Conservation (phyloP, 2,797 vertebrate species). For the Remorina albescens region DNA sequence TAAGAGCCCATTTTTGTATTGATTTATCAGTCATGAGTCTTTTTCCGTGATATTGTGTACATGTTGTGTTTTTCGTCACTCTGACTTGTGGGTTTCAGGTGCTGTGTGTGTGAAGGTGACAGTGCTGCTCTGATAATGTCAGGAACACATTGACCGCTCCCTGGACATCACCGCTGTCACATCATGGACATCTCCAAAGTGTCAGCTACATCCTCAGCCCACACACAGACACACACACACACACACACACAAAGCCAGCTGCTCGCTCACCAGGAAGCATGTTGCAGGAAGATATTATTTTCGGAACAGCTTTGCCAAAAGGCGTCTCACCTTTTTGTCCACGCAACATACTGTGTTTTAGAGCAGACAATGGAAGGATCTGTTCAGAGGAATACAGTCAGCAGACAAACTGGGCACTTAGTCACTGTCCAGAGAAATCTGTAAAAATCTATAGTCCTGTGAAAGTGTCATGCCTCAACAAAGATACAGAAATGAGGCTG, state of each 20-base stretch:
- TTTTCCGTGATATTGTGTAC: not conserved
- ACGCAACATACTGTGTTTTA: not conserved
- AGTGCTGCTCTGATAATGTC: slow-evolving; percentile 65
- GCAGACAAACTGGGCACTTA: slow-evolving; percentile 34
- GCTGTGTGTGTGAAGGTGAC: slow-evolving; percentile 63
- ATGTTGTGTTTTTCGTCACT: slow-evolving; percentile 2
- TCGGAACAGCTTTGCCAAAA: slow-evolving; percentile 19
- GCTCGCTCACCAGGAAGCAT: slow-evolving; percentile 53
- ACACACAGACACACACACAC: slow-evolving; percentile 15
- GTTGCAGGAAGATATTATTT: slow-evolving; percentile 36
- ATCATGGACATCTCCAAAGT: slow-evolving; percentile 61
- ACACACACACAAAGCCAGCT: slow-evolving; percentile 46
- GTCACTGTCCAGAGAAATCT: slow-evolving; percentile 45
- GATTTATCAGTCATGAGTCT: not conserved
- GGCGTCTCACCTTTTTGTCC: slow-evolving; percentile 22
- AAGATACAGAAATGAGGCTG: slow-evolving; percentile 21
- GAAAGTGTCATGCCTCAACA: slow-evolving; percentile 39
- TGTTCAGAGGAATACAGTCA: not conserved
- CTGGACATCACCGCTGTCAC: slow-evolving; percentile 73
- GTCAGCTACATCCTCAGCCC: slow-evolving; percentile 50
- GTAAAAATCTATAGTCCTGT: slow-evolving; percentile 37
- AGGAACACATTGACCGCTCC: slow-evolving; percentile 54
- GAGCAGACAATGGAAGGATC: slow-evolving; percentile 26
- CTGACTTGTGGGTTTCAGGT: slow-evolving; percentile 8
- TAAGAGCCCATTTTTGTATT: not conserved